Conservation (phyloP, 2,888 invertebrate genomes). For the Drosophila meridionalis region DNA sequence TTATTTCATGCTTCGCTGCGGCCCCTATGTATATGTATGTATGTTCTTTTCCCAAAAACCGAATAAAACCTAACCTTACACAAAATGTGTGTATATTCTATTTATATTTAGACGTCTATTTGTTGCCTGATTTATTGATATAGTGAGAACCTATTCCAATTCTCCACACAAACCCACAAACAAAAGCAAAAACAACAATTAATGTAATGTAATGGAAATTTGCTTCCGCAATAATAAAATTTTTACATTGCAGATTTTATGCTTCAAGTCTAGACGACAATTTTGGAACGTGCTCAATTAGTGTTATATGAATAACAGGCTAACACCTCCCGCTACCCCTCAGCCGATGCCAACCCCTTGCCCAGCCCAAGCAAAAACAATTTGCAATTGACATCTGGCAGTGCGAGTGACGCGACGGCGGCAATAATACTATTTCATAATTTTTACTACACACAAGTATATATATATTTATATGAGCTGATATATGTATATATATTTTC, state of each 20-base stretch:
- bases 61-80: constrained; percentile 60
- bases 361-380: constrained; percentile 30
- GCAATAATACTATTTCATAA: constrained; percentile 49
- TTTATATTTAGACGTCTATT: background rate
- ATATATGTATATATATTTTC: background rate
- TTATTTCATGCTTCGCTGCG: constrained; percentile 59
- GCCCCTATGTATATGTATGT: constrained; percentile 2
- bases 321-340: constrained; percentile 16
- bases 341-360: background rate
- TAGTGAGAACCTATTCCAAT: constrained; percentile 32
- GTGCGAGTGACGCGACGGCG: constrained; percentile 14
- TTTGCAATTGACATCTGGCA: constrained; percentile 56
- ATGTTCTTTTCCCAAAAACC: constrained; percentile 17
- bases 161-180: constrained; percentile 13
- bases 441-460: constrained; percentile 36
- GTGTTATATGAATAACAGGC: constrained; percentile 36
- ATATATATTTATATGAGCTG: background rate
- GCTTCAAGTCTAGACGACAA: constrained; percentile 76
- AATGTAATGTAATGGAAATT: constrained; percentile 56
- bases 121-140: constrained; percentile 3
- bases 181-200: constrained; percentile 43
- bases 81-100: constrained; percentile 12
- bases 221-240: constrained; percentile 70
- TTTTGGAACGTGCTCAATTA: constrained; percentile 78
- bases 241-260: constrained; percentile 72